These are phyloP conservation scores for Eulemur albifrons DNA, from an alignment of 2,797 vertebrate species.

Conservation along the genomic window DNA sequence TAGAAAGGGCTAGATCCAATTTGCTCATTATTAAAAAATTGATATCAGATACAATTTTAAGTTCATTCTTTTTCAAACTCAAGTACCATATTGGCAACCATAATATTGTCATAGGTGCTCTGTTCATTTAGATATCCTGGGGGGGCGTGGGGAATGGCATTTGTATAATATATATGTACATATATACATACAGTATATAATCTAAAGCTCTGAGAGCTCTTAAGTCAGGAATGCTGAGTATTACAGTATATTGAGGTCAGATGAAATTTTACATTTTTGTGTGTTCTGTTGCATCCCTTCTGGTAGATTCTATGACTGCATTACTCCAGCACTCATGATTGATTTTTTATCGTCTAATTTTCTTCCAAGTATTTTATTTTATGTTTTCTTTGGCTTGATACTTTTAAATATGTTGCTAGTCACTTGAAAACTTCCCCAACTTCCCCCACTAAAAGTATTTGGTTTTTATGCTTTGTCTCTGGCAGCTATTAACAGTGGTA, in stretches of 20 bases:
- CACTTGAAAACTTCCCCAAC: constrained; percentile 72
- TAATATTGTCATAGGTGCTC: constrained; percentile 87
- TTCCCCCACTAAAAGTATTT: constrained; percentile 62
- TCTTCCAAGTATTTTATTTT: constrained; percentile 73
- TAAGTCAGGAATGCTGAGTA: constrained; percentile 89
- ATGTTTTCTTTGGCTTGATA: constrained; percentile 74
- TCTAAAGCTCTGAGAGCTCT: constrained; percentile 89
- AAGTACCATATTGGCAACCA: constrained; percentile 84
- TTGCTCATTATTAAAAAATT: constrained; percentile 83
- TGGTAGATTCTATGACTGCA: constrained; percentile 79
- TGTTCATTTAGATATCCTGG: constrained; percentile 86
- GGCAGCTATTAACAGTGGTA: constrained; percentile 87
- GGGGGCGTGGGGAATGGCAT: constrained; percentile 72
- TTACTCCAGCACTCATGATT: constrained; percentile 83
- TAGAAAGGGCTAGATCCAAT: constrained; percentile 89
- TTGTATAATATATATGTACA: constrained; percentile 88
- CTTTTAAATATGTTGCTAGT: constrained; percentile 74
- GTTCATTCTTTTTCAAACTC: constrained; percentile 85
- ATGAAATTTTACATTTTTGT: constrained; percentile 83
- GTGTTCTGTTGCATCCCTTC: constrained; percentile 74
- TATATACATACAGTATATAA: constrained; percentile 88
- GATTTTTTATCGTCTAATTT: constrained; percentile 78
- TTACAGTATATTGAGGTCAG: constrained; percentile 87
- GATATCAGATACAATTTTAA: constrained; percentile 84
- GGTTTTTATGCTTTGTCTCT: constrained; percentile 81